Base-by-base conservation (phyloP, 1,140 invertebrate genomes). In the Heliconius hewitsoni region DNA sequence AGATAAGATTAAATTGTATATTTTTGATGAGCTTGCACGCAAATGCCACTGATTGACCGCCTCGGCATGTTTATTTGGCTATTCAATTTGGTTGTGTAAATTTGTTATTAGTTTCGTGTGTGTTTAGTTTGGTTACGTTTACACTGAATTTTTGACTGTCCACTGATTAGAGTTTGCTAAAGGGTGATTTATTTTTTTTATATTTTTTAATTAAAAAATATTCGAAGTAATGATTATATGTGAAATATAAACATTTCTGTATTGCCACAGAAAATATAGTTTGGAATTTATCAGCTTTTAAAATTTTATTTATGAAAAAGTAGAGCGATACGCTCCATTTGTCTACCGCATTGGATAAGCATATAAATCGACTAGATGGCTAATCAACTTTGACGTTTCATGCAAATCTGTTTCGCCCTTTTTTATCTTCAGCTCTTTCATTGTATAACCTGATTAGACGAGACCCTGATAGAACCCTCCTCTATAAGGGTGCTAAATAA, bases 381-480 rank as follows among this genome's bases (percentile, higher is more conserved):
- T 90, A 92, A 93, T 93, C 87, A 91, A 91, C 83, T 90, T 87
- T 90, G 88, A 89, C 90, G 83, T 89, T 89, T 87, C 89, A 94
- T 93, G 91, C 87, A 94, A 94, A 94, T 93, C 92, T 92, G 90
- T 91, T 89, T 88, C 88, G 84, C 81, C 84, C 87, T 88, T 90
- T 91, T 93, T 92, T 90, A 89, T 90, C 89, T 88, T 76, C 85
- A 89, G 88, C 85, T 87, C 88, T 91, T 92, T 91, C 85, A 90
- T 88, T 89, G 86, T 90, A 82, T 94, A 94, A 94, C 92, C 88
- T 93, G 91, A 94, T 94, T 93, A 93, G 87, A 85, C 80, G 78
- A 88, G 85, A 81, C 82, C 85, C 83, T 83, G 85, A 87, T 87
- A 85, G 84, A 80, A 84, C 88, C 87, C 87, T 89, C 86, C 85